These are phyloP conservation scores for Aleiodes leptofemur DNA, from an alignment of 2,888 invertebrate genomes.

Conservation along the genomic window DNA sequence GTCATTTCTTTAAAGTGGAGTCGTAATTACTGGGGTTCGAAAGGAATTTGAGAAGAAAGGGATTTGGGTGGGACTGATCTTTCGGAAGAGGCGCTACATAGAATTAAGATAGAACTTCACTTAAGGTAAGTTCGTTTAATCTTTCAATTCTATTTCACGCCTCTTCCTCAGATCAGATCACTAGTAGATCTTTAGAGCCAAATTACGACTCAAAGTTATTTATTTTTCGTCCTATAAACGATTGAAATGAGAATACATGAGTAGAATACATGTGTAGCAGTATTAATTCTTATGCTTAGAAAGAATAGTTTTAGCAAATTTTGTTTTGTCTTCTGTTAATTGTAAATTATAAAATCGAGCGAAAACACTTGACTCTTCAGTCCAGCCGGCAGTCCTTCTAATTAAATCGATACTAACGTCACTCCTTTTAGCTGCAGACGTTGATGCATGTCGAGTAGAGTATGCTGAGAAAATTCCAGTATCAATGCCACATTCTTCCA, in stretches of 20 bases:
- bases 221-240: not conserved
- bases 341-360: conserved; percentile 40
- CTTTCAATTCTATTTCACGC: conserved; percentile 48
- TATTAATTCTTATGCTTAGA: not conserved
- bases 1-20: conserved; percentile 18
- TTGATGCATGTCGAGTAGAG: conserved; percentile 56
- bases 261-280: not conserved
- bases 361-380: conserved; percentile 29
- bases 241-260: not conserved
- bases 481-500: conserved; percentile 51
- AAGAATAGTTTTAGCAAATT: conserved; percentile 13
- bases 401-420: conserved; percentile 54
- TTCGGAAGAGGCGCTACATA: conserved; percentile 50
- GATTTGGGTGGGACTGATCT: conserved; percentile 45
- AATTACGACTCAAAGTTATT: conserved; percentile 35
- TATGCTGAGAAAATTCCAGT: conserved; percentile 52
- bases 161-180: conserved; percentile 48
- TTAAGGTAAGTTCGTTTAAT: conserved; percentile 51
- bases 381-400: conserved; percentile 56
- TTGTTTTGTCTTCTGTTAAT: conserved; percentile 10
- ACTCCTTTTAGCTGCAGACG: conserved; percentile 54
- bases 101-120: conserved; percentile 48
- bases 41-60: not conserved
- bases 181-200: conserved; percentile 36
- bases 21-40: not conserved